These are phyloP conservation scores for Brachyptera putata DNA, from an alignment of 2,888 invertebrate species.

Conservation along the genomic window DNA sequence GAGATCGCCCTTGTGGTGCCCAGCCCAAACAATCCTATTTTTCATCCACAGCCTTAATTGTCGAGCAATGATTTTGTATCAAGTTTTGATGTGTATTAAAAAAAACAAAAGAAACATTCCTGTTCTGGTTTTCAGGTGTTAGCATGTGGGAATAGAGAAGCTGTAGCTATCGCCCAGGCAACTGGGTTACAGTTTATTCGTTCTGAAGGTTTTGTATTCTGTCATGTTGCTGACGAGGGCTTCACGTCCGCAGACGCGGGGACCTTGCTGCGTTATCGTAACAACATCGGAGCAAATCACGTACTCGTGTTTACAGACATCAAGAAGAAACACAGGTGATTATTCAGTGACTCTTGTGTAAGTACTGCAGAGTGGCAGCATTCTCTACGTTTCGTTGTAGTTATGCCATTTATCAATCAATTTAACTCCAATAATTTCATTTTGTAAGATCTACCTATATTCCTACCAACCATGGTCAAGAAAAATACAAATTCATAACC, in stretches of 20 bases:
- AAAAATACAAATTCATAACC: no score
- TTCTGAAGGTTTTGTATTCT: constrained; percentile 73
- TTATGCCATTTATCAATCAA: constrained; percentile 5
- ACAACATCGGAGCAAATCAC: constrained; percentile 60
- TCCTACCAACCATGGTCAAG: no score
- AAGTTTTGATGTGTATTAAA: no score
- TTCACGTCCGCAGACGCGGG: constrained; percentile 73
- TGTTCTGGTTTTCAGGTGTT: constrained; percentile 63
- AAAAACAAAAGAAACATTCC: no score
- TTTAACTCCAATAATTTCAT: neutral
- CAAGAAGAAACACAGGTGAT: constrained; percentile 80
- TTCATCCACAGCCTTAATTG: no score
- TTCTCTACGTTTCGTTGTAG: neutral
- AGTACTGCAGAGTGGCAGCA: neutral
- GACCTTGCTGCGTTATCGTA: constrained; percentile 63
- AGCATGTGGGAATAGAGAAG: constrained; percentile 71
- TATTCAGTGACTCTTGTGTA: no score
- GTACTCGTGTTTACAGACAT: constrained; percentile 70
- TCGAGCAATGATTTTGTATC: no score
- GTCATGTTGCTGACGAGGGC: constrained; percentile 79
- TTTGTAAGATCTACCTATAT: no score
- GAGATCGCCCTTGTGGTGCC: no score
- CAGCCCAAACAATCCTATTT: no score
- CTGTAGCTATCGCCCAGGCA: constrained; percentile 68
- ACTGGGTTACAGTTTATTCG: constrained; percentile 67